Base-by-base conservation (phyloP, 2,888 invertebrate genomes). In the Hylaea fasciaria region DNA sequence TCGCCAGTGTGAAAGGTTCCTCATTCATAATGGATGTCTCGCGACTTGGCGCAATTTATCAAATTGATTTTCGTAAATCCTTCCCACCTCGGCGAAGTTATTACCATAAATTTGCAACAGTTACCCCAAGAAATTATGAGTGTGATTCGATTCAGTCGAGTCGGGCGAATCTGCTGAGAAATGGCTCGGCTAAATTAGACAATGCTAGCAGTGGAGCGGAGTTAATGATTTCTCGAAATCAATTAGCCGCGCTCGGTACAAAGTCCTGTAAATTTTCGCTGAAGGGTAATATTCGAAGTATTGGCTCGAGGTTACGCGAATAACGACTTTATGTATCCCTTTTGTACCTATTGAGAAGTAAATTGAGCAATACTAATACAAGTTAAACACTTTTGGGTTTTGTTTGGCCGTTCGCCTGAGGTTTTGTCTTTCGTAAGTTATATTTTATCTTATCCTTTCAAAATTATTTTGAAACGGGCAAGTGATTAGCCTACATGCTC, bases 31-130 rank as follows among this genome's bases (percentile, higher is more conserved):
- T 86, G 81, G 87, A 90, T 87, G 88, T 87, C 83, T 78, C 75
- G 73, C 78, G 85, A 80, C 78, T 87, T 81, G 80, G 76, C 82
- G 83, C 85, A 89, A 91, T 91, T 90, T 87, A 87, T 91, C 89
- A 91, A 90, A 89, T 88, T 88, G 86, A 88, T 89, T 87, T 82
- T 81, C 80, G 69, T 72, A 84, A 87, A 88, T 86, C 86, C 84
- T 74, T 79, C 77, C 79, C 72, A 78, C 81, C 76, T 76, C 74
- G 67, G 67, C 70, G 69, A 76, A 81, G 79, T 80, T 85, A 83
- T 86, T 86, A 81, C 80, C 85, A 87, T 89, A 87, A 87, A 88
- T 88, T 87, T 84, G 82, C 83, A 87, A 83, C 85, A 84, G 83
- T 87, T 86, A 83, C 82, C 76, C 78, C 65, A 82, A 87, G 86